A percentile compares a stretch with the other conserved stretches of the same genome.
Conservation (phyloP, 2,888 invertebrate genomes). For the Lycocerus yunnanus region DNA sequence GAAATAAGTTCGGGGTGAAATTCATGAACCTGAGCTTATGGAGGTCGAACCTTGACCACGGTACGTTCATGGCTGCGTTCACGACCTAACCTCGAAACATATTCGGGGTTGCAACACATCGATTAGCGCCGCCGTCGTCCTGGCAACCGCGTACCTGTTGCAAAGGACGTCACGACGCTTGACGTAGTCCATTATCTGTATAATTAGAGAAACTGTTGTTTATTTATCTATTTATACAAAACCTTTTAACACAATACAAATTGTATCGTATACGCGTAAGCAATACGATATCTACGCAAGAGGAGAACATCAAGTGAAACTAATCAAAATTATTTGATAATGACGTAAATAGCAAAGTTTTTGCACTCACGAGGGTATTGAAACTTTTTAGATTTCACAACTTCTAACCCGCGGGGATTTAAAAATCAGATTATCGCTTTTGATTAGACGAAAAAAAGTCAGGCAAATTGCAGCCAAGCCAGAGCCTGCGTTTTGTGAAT, state of each 20-base stretch:
- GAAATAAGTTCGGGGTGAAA: conserved; percentile 6
- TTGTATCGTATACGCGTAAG: not conserved
- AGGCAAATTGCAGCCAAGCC: no score
- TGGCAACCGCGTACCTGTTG: conserved; percentile 35
- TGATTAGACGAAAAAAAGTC: no score
- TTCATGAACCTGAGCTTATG: conserved; percentile 22
- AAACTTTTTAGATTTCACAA: no score
- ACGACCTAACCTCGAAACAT: conserved; percentile 31
- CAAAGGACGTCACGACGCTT: conserved; percentile 33
- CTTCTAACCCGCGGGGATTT: no score
- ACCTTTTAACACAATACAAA: not conserved
- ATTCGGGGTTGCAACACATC: conserved; percentile 36
- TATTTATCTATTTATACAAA: not conserved
- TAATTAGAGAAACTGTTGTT: not conserved
- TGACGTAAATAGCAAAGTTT: not conserved
- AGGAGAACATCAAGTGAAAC: not conserved
- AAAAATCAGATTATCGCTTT: no score
- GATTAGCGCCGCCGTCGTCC: conserved; percentile 30
- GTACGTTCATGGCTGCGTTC: conserved; percentile 25
- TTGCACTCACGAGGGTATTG: no score
- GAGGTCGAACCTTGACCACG: conserved; percentile 28
- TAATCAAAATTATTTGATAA: not conserved
- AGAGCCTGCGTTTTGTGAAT: no score
- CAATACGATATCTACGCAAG: not conserved
- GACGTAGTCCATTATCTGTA: conserved; percentile 27